Percentiles rank a stretch among this genome's conserved stretches.
phyloP scores from a whole-genome alignment of 2,113 vertebrate species.

The Erythrocercus mccallii region DNA sequence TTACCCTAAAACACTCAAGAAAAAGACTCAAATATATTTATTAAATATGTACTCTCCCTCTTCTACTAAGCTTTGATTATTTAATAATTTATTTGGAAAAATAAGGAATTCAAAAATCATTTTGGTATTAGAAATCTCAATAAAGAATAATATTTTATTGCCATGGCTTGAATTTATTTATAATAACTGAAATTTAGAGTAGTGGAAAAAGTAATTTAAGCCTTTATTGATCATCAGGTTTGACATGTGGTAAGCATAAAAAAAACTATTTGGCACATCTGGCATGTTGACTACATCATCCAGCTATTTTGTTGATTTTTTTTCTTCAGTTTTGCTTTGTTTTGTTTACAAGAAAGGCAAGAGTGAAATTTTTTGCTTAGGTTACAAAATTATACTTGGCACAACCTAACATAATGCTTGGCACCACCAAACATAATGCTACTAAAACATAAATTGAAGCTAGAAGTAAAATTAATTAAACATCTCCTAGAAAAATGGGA shows the following conservation, averaged over 20 bases:
- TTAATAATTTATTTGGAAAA: background rate
- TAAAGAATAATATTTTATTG: background rate
- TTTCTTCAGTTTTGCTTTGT: background rate
- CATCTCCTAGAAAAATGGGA: background rate
- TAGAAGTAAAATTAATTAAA: background rate
- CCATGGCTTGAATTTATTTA: background rate
- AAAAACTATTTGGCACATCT: background rate
- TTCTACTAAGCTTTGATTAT: background rate
- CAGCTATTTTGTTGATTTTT: background rate
- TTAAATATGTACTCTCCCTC: background rate
- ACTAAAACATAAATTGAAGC: background rate
- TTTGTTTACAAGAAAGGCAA: rapidly evolving
- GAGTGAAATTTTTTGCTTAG: background rate
- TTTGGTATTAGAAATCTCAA: background rate
- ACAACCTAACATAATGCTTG: too few species aligned
- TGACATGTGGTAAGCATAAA: background rate
- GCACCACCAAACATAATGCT: background rate
- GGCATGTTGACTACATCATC: background rate
- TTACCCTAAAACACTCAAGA: background rate
- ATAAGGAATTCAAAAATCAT: background rate
- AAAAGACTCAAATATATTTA: background rate
- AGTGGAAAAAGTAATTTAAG: background rate
- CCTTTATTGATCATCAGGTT: background rate
- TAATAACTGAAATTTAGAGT: background rate
- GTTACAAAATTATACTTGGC: background rate